A percentile compares a stretch with the other conserved stretches of the same genome.
Conservation (phyloP, 2,113 vertebrate species). For the Rallus limicola region DNA sequence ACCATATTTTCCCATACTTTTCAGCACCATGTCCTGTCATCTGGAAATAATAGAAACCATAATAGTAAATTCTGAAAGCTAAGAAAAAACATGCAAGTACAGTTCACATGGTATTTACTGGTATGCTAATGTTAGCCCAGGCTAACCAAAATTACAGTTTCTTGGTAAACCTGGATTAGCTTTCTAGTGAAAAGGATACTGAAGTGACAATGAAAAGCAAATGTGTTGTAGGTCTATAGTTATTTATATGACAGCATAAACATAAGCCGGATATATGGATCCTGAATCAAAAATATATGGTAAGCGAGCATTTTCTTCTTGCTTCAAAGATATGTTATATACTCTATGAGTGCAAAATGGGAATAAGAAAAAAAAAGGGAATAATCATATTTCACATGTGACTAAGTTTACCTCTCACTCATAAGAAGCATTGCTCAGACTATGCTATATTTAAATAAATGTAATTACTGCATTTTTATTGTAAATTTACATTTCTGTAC, state of each 20-base stretch:
- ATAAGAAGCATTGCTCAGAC: not conserved
- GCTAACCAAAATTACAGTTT: conserved; percentile 75
- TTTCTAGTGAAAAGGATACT: conserved; percentile 67
- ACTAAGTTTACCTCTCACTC: not conserved
- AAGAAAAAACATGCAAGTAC: conserved; percentile 42
- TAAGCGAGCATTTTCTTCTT: not conserved
- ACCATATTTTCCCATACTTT: conserved; percentile 81
- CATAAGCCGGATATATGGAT: not conserved
- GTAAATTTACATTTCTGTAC: not conserved
- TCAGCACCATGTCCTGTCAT: conserved; percentile 81
- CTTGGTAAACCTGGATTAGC: conserved; percentile 73
- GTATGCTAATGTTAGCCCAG: conserved; percentile 72
- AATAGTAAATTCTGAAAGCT: conserved; percentile 72
- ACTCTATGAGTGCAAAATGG: not conserved
- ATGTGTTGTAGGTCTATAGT: conserved; percentile 33
- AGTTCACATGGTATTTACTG: conserved; percentile 65
- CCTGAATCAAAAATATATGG: not conserved
- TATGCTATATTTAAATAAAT: not conserved
- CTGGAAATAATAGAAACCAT: conserved; percentile 84
- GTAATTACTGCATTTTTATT: not conserved
- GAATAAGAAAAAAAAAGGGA: not conserved
- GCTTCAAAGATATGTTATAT: not conserved
- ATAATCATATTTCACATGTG: not conserved
- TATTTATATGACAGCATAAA: conserved; percentile 16
- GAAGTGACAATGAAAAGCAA: conserved; percentile 63